Evolutionary conservation across 2,113 vertebrate species (phyloP), one percentile per base, ranked within the genome.

Genomic region (Syngnathus typhle): DNA sequence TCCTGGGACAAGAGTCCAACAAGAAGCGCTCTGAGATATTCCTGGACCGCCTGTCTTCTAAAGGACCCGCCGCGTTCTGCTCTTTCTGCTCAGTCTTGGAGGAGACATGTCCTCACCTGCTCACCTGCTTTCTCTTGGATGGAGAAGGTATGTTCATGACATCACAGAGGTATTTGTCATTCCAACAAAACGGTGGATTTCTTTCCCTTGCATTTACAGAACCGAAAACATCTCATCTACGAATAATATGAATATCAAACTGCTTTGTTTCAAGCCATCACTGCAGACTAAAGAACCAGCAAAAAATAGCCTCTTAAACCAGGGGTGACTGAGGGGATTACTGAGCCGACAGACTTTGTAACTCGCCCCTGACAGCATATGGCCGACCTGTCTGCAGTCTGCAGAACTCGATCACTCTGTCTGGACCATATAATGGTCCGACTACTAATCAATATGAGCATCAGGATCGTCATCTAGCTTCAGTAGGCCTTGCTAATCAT

Each of bases 71-170:
- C 47, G 94, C 92, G 27, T 93, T 95, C 85, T 92, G 85, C 64
- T 89, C 88, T 19, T 95, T 96, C 87, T 96, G 91, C 82, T 91
- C 89, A 11, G 77, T 94, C 68, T 85, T 96, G 90, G 94, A 98
- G 72, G 93, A 96, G 74, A 90, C 93, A 80, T 93, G 89, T 77
- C 95, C 96, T 76, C 91, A 93, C 82, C 90, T 95, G 88, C 91
- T 96, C 37, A 89, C 93, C 82, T 93, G 91, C 76, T 91, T 96
- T 80, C 92, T 94, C 70, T 85, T 94, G 82, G 92, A 94, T 66
- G 90, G 82, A 82, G 91, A 95, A 94, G 95, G 96, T 98, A 94
- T 85, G 37, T 15, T 8, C 51, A 60, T 61, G 62, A 44, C 67
- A 73, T 54, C 39, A 71, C 11, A 65, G 54, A n/a, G 8, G 18